Evolutionary conservation across 2,888 invertebrate species (phyloP).

Genomic region (Pyrgus malvae): DNA sequence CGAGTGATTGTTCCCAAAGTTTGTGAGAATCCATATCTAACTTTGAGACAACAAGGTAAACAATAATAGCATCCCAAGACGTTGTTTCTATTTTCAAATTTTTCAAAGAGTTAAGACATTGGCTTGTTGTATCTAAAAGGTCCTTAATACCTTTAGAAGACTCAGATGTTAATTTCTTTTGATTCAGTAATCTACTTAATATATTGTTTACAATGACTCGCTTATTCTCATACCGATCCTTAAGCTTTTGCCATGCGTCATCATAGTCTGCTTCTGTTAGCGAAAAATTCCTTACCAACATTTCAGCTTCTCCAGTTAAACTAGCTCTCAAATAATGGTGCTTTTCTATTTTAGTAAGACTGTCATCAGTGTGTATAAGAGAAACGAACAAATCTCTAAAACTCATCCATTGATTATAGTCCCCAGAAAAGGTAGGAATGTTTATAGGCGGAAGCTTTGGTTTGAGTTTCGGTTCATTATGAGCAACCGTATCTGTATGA

Average conservation of each 20-base stretch:
- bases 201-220: conserved; percentile 30
- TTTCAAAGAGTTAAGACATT: conserved; percentile 30
- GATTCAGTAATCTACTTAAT: conserved; percentile 34
- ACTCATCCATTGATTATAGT: conserved; percentile 16
- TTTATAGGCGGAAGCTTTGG: background rate
- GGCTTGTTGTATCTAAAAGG: conserved; percentile 36
- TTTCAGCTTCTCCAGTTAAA: conserved; percentile 22
- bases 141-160: conserved; percentile 34
- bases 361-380: conserved; percentile 1
- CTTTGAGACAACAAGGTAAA: conserved; percentile 30
- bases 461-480: background rate
- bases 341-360: conserved; percentile 4
- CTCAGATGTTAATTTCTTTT: conserved; percentile 30
- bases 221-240: conserved; percentile 33
- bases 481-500: background rate
- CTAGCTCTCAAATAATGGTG: conserved; percentile 6
- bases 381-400: conserved; percentile 19
- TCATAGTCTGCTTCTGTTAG: conserved; percentile 33
- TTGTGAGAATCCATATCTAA: conserved; percentile 34
- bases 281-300: conserved; percentile 12
- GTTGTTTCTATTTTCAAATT: conserved; percentile 27
- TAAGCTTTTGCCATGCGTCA: conserved; percentile 33
- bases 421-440: conserved; percentile 12
- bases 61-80: conserved; percentile 33
- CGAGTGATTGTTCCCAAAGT: conserved; percentile 33